Percentiles rank a stretch among this genome's conserved stretches.
Conservation (phyloP, 2,113 vertebrate genomes). For the Cygnus buccinator region DNA sequence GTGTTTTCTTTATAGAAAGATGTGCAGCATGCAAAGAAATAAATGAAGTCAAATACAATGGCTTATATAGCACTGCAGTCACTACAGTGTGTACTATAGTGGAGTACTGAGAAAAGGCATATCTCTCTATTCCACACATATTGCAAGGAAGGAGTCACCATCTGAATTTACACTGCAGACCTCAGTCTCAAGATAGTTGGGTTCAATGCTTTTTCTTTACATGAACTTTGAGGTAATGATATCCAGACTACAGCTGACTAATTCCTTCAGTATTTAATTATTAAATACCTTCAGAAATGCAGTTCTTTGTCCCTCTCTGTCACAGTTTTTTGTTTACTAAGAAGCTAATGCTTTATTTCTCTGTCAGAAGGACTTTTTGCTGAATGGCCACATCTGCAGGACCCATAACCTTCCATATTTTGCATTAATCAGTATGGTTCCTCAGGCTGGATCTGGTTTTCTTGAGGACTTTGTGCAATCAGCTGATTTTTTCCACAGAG, state of each 20-base stretch:
- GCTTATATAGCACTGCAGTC: background rate
- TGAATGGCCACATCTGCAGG: background rate
- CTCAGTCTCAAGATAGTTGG: background rate
- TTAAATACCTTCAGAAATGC: background rate
- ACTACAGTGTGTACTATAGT: background rate
- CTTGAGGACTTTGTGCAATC: background rate
- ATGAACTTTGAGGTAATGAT: background rate
- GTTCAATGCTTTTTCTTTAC: background rate
- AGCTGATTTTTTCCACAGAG: background rate
- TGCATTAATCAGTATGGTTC: background rate
- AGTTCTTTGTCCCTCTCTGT: background rate
- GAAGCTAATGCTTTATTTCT: accelerated
- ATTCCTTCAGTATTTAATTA: background rate
- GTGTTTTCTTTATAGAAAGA: background rate
- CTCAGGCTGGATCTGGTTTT: background rate
- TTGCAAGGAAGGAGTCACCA: background rate
- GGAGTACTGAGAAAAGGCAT: background rate
- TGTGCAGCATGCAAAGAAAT: background rate
- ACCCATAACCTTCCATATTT: background rate
- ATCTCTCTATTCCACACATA: background rate
- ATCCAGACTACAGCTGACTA: background rate
- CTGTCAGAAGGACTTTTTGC: background rate
- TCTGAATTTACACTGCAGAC: background rate
- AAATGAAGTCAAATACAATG: background rate
- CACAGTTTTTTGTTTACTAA: background rate